Conservation (phyloP, 2,113 vertebrate genomes). For the Eolophus roseicapilla region DNA sequence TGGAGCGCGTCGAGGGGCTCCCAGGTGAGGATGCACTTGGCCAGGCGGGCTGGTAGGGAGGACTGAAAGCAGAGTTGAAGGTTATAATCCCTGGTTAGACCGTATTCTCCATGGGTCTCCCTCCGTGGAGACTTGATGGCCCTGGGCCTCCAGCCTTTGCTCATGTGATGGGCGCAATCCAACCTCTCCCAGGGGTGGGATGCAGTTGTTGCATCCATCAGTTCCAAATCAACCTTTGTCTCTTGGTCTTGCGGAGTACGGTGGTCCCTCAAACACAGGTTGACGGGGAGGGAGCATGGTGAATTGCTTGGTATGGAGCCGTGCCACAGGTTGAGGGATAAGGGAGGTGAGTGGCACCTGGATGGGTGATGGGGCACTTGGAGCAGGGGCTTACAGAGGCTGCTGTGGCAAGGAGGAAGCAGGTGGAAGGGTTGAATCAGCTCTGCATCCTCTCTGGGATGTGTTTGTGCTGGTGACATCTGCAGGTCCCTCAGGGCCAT, state of each 20-base stretch:
- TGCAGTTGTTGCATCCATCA: not conserved
- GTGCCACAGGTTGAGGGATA: not conserved
- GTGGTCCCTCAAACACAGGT: not conserved
- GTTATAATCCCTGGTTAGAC: too few species aligned
- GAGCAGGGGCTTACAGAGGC: not conserved
- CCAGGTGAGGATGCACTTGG: slow-evolving; percentile 22
- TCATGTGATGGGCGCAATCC: not conserved
- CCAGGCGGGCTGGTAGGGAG: too few species aligned
- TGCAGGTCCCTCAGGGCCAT: not conserved
- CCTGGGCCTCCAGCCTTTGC: not conserved
- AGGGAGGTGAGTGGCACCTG: not conserved
- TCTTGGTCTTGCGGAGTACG: rapidly evolving
- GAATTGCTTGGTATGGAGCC: not conserved
- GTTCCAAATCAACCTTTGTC: not conserved
- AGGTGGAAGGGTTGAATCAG: not conserved
- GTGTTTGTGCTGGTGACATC: not conserved
- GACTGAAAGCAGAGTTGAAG: too few species aligned
- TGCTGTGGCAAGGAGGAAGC: not conserved
- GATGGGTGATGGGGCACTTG: rapidly evolving
- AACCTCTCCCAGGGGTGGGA: not conserved
- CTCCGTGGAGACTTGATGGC: not conserved
- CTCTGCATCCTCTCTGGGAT: not conserved
- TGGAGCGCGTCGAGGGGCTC: not conserved
- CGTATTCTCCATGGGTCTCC: not conserved
- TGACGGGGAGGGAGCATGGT: not conserved